These are phyloP conservation scores for Whitmania pigra DNA, from an alignment of 1,140 invertebrate genomes.

Conservation along the genomic window DNA sequence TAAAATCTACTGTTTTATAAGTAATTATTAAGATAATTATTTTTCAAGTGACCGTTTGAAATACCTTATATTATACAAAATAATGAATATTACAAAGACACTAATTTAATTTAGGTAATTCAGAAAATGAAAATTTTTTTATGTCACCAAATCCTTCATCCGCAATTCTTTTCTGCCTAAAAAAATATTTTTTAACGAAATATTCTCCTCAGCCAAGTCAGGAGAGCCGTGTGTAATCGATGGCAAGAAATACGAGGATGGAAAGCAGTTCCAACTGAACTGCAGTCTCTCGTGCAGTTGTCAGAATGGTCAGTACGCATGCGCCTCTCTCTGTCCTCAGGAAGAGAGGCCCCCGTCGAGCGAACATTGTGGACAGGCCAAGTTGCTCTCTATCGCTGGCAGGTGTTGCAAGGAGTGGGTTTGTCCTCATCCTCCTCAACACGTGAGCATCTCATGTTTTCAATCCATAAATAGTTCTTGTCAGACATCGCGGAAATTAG, in stretches of 20 bases:
- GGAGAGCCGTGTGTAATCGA: slow-evolving; percentile 44
- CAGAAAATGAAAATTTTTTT: too few relatives aligned
- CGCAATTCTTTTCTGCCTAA: too few relatives aligned
- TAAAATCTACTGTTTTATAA: too few relatives aligned
- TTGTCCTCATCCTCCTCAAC: slow-evolving; percentile 38
- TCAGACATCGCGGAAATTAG: too few relatives aligned
- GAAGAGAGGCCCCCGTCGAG: slow-evolving; percentile 52
- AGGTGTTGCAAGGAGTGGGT: slow-evolving; percentile 62
- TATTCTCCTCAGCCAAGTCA: slow-evolving; percentile 23
- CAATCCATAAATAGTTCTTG: not conserved
- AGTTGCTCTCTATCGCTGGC: slow-evolving; percentile 53
- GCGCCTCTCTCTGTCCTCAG: slow-evolving; percentile 57
- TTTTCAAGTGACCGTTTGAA: too few relatives aligned
- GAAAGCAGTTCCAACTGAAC: slow-evolving; percentile 53
- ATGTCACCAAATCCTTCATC: too few relatives aligned
- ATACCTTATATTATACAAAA: too few relatives aligned
- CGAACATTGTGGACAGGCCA: slow-evolving; percentile 50
- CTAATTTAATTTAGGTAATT: too few relatives aligned
- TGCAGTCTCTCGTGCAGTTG: slow-evolving; percentile 57
- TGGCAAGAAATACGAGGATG: slow-evolving; percentile 52
- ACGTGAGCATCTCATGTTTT: slow-evolving; percentile 36
- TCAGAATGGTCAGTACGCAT: slow-evolving; percentile 57
- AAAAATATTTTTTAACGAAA: too few relatives aligned
- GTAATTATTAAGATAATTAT: too few relatives aligned
- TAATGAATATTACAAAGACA: too few relatives aligned